Evolutionary conservation across 1,140 invertebrate genomes (phyloP), one percentile per base, ranked within the genome.

Genomic region (Drosophila bocqueti): DNA sequence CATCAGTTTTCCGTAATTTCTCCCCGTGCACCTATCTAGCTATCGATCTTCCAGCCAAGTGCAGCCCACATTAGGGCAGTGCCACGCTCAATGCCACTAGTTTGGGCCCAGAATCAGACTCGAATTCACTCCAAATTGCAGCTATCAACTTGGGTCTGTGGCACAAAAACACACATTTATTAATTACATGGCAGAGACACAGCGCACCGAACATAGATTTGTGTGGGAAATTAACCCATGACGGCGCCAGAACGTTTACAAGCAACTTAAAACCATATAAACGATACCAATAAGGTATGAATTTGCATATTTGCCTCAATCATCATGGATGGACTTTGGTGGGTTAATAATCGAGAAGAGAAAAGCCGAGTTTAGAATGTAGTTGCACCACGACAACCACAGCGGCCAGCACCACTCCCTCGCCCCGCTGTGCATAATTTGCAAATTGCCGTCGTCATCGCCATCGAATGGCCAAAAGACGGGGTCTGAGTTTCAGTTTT

Each of bases 91-190:
- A 89, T 89, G 85, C 79, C 85, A 90, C 59, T 62, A 50, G 38
- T 38, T 52, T 57, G 68, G 69, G 63, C 63, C 47, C 69, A 50
- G 50, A 64, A 31, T 57, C 38, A 16, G 36, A 46, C 31, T 69
- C 65, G 43, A 58, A 40, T 71, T 40, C 36, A 31, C 26, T 71
- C 66, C 42, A 77, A 76, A 78, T 77, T 77, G 59, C 54, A 76
- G 49, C 59, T 40, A 60, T 65, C 57, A 46, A 78, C 63, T 45
- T 45, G 26, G 43, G 31, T 40, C 46, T 76, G 74, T 24, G 78
- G 50, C 71, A 76, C 81, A 90, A 89, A 79, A 85, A 79, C 81
- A 89, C 62, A 89, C 85, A 89, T 90, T 89, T 89, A 89, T 90
- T 89, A 89, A 89, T 89, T 89, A 90, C 75, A 90, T 52, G 72